phyloP scores from a whole-genome alignment of 2,888 invertebrate species.

The Synergus umbraculus region DNA sequence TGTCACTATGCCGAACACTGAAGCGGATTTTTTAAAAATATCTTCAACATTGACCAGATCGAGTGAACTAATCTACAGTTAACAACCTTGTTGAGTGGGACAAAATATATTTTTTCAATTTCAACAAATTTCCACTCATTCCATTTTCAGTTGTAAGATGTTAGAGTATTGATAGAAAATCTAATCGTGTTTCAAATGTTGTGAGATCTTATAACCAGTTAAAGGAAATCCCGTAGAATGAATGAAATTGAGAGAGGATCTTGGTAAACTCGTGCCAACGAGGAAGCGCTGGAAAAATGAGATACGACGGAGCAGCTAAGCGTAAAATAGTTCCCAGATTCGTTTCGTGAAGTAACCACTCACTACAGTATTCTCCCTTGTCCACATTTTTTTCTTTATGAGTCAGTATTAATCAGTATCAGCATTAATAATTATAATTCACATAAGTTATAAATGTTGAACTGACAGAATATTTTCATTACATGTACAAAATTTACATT shows the following conservation, averaged over 20 bases:
- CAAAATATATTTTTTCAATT: not conserved
- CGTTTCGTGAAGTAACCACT: slow-evolving; percentile 6
- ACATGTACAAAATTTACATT: not conserved
- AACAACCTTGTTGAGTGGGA: not conserved
- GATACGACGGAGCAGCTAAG: slow-evolving; percentile 74
- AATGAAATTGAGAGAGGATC: not conserved
- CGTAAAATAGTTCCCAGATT: slow-evolving; percentile 72
- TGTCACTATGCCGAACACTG: slow-evolving; percentile 24
- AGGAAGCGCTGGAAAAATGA: slow-evolving; percentile 69
- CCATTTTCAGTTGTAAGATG: not conserved
- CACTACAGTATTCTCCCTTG: not conserved
- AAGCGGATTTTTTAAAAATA: not conserved
- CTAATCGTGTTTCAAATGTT: not conserved
- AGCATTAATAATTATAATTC: too few relatives aligned
- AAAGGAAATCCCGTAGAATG: not conserved
- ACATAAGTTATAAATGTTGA: too few relatives aligned
- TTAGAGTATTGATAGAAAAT: not conserved
- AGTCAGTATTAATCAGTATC: too few relatives aligned
- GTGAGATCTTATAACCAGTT: not conserved
- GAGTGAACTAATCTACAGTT: not conserved
- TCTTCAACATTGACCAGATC: not conserved
- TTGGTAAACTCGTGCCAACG: slow-evolving; percentile 50
- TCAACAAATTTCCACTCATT: not conserved
- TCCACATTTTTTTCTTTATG: not conserved
- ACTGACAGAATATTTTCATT: too few relatives aligned